Evolutionary conservation across 2,113 vertebrate genomes (phyloP), one percentile per base, ranked within the genome.

Genomic region (Mastomys natalensis): DNA sequence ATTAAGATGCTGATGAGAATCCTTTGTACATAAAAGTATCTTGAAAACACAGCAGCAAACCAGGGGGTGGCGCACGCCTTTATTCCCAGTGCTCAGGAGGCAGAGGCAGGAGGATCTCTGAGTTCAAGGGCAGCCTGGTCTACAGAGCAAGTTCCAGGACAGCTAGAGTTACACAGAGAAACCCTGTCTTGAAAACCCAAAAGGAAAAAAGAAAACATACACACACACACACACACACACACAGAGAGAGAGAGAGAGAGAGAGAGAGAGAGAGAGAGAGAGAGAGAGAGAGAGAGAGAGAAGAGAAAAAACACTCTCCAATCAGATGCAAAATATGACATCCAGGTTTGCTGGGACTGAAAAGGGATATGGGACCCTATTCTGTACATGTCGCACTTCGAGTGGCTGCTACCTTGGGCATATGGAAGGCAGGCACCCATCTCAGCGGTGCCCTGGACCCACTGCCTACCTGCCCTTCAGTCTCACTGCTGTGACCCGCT

Each of bases 41-140:
- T 90, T 88, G 29, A 77, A 94, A 96, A 94, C 66, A 81, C 1
- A 37, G 43, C 68, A 60, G 58, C 37, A 51, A 84, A 24, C 24
- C 0, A 43, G 15, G 24, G 0, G 1, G 22, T 5, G 24, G 53
- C 24, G 1, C 55, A 43, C 2, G 13, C n/a, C 21, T 74, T 62
- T 9, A 62, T 43, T 31, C 26, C 53, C 58, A 84, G n/a, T 40
- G 7, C 58, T 62, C 24, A 4, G 51, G 81, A 84, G 81, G 37
- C n/a, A 84, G 81, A 60, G 81, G 24, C n/a, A 43, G 58, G 24
- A 40, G 26, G n/a, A 84, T 62, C 81, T 62, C 55, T 5, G 55
- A 84, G 24, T 62, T 43, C 1, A 15, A 62, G 81, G 55, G 37
- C 51, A 60, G 53, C 80, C 55, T 40, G 12, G 58, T 60, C 80